phyloP scores from a whole-genome alignment of 2,797 vertebrate genomes.

The Tangara arthus region DNA sequence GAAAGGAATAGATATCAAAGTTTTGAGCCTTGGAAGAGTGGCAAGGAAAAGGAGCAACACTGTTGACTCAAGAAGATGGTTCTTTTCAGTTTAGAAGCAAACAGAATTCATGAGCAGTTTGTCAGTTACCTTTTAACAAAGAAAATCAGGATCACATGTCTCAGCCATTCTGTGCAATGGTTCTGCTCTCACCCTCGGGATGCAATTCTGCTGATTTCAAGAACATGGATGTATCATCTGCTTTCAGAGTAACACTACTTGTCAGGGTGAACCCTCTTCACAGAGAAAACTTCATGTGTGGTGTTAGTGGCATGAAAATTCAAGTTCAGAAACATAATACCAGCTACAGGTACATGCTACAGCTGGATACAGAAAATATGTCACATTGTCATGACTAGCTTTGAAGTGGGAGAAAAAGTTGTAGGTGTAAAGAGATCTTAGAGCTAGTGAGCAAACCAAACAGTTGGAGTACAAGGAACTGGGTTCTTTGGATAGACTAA shows the following conservation, averaged over 20 bases:
- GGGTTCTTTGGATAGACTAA: not conserved
- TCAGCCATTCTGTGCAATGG: not conserved
- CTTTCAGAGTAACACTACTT: not conserved
- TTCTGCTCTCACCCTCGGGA: not conserved
- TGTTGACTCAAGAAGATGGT: not conserved
- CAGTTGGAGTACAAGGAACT: not conserved
- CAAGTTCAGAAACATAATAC: not conserved
- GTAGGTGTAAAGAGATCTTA: not conserved
- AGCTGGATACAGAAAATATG: not conserved
- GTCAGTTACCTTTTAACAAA: not conserved
- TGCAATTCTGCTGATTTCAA: not conserved
- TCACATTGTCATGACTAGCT: not conserved
- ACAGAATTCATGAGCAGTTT: not conserved
- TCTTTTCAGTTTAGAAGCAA: not conserved
- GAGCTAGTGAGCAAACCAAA: not conserved
- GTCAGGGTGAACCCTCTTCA: not conserved
- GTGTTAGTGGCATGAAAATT: not conserved
- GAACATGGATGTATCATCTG: not conserved
- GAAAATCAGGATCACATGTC: not conserved
- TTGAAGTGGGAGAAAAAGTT: constrained; percentile 9
- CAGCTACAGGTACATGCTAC: not conserved
- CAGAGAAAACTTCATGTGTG: not conserved
- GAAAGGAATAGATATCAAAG: not conserved
- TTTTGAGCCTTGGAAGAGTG: not conserved
- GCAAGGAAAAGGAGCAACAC: not conserved